Evolutionary conservation across 1,140 invertebrate species (phyloP), one percentile per base, ranked within the genome.

Genomic region (Drosophila navojoa): DNA sequence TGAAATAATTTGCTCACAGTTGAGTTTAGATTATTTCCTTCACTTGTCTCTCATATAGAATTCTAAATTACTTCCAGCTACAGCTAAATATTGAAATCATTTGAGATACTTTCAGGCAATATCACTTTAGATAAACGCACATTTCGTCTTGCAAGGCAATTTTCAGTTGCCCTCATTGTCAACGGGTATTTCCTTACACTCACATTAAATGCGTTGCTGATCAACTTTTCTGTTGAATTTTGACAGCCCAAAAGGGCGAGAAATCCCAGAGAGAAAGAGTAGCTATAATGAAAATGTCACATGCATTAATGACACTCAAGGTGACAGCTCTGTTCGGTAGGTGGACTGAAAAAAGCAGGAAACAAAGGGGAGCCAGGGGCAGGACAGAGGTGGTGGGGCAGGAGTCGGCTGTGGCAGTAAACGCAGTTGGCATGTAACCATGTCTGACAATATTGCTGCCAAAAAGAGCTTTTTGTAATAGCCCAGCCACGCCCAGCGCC

Each of bases 201-300:
- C 7, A 13, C 19, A n/a, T n/a, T 42, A 57, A 50, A 57, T 64
- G 40, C 25, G 32, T 53, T 44, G 40, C 55, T 67, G 47, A 45
- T 45, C 32, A 22, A 60, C 54, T 54, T 40, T 67, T 72, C 55
- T 47, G 27, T 53, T 64, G 38, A 59, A 29, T 72, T 44, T 68
- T 16, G 16, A 38, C 70, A 71, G 55, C 32, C 38, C 15, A 72
- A 72, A 54, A 59, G 45, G 29, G 55, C 42, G 49, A 66, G 62
- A 44, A 86, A 74, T 72, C 73, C 77, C 62, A 72, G 78, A 70
- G 42, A 55, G 55, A 72, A 67, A 68, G 40, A 68, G 54, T 59
- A 86, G 78, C 76, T 85, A 85, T 85, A 85, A 86, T 86, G 82
- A 85, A 85, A 85, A 86, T 86, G 81, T 85, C 81, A 85, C 70